phyloP scores from a whole-genome alignment of 2,113 vertebrate species.

The Oryzias curvinotus region DNA sequence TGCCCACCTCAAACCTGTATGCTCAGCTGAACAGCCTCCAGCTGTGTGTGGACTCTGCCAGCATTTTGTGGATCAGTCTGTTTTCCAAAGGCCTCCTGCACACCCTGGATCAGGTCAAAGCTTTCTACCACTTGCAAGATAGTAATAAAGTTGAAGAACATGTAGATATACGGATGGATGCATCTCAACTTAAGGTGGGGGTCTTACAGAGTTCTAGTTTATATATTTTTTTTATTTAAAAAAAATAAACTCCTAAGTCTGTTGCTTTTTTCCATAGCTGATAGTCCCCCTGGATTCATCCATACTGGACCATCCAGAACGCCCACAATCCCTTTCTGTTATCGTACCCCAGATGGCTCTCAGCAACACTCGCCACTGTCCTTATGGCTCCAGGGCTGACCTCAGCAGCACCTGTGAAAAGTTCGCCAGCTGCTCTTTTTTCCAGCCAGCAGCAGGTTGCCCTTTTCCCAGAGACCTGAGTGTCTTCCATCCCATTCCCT shows the following conservation, averaged over 20 bases:
- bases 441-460: conserved; percentile 69
- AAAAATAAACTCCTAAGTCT: not conserved
- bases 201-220: conserved; percentile 1
- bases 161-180: conserved; percentile 87
- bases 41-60: conserved; percentile 85
- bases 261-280: conserved; percentile 69
- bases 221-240: not conserved
- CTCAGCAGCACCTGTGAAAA: conserved; percentile 70
- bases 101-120: conserved; percentile 94
- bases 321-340: conserved; percentile 83
- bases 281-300: conserved; percentile 89
- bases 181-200: conserved; percentile 85
- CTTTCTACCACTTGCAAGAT: conserved; percentile 91
- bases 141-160: conserved; percentile 86
- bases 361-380: conserved; percentile 89
- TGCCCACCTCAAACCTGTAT: conserved; percentile 92
- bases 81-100: conserved; percentile 90
- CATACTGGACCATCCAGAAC: conserved; percentile 83
- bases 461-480: conserved; percentile 82
- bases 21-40: conserved; percentile 87
- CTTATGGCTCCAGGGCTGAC: conserved; percentile 77
- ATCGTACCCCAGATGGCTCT: conserved; percentile 72
- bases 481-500: conserved; percentile 83
- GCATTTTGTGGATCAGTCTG: conserved; percentile 92
- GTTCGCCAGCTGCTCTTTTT: conserved; percentile 83